phyloP scores from a whole-genome alignment of 2,113 vertebrate genomes.

The Heterotis niloticus region DNA sequence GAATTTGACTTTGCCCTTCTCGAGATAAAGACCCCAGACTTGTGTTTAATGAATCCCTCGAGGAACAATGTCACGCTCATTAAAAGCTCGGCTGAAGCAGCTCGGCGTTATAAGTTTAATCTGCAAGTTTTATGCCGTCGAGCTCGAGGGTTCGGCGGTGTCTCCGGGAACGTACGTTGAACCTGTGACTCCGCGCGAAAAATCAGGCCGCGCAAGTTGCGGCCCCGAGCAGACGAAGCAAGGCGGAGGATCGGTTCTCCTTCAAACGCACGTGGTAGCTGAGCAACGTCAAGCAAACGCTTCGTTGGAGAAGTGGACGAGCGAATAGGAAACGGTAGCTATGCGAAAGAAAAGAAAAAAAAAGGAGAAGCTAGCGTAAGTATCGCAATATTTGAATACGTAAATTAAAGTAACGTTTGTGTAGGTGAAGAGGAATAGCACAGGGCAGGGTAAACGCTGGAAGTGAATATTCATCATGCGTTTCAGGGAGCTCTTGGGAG shows the following conservation, averaged over 20 bases:
- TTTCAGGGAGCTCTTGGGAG: conserved; percentile 61
- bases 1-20: background rate
- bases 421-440: background rate
- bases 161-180: background rate
- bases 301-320: background rate
- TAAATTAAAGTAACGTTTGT: background rate
- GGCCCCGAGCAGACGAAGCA: background rate
- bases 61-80: background rate
- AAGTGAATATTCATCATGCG: conserved; percentile 58
- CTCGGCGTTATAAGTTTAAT: background rate
- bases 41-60: background rate
- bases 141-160: background rate
- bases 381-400: background rate
- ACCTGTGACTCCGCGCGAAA: background rate
- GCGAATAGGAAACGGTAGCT: background rate
- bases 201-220: background rate
- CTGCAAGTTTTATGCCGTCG: background rate
- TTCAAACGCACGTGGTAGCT: background rate
- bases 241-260: background rate
- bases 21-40: background rate
- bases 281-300: no score
- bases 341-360: background rate
- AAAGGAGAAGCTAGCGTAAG: no score
- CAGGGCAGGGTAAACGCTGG: background rate
- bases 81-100: background rate